A percentile compares a stretch with the other conserved stretches of the same genome.
These are phyloP conservation scores for Platysteira castanea DNA, from an alignment of 2,113 vertebrate species.

Conservation along the genomic window DNA sequence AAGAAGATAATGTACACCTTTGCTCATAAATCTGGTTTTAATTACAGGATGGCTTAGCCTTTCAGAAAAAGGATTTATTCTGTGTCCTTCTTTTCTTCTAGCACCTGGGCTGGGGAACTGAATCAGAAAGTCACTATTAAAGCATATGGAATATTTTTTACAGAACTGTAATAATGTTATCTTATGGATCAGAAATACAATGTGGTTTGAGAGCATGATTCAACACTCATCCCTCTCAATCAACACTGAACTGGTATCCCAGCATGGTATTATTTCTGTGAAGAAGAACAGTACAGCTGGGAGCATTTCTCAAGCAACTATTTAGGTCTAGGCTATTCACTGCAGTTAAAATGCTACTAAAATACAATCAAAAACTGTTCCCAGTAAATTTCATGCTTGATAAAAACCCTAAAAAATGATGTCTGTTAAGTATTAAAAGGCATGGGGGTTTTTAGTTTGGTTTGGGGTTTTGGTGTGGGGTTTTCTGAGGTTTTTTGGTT, in stretches of 20 bases:
- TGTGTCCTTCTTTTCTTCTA: not conserved
- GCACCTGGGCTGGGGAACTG: not conserved
- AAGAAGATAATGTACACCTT: not conserved
- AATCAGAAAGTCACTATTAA: not conserved
- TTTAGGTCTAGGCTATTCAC: not conserved
- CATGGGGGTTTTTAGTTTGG: fast-evolving
- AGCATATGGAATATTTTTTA: not conserved
- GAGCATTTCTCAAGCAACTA: not conserved
- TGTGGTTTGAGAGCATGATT: not conserved
- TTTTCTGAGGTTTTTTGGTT: not conserved
- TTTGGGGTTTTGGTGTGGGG: not conserved
- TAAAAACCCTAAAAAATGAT: not conserved
- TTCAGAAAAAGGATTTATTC: not conserved
- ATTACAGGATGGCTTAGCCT: not conserved
- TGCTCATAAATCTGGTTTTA: not conserved
- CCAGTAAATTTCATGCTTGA: not conserved
- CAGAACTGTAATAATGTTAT: not conserved
- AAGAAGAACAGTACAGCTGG: not conserved
- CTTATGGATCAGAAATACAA: not conserved
- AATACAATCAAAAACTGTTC: not conserved
- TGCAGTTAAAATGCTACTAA: not conserved
- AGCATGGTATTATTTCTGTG: not conserved
- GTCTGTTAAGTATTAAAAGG: not conserved
- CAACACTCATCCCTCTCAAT: not conserved
- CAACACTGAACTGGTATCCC: not conserved